These are phyloP conservation scores for Chouioia cunea DNA, from an alignment of 2,888 invertebrate species.

Conservation along the genomic window DNA sequence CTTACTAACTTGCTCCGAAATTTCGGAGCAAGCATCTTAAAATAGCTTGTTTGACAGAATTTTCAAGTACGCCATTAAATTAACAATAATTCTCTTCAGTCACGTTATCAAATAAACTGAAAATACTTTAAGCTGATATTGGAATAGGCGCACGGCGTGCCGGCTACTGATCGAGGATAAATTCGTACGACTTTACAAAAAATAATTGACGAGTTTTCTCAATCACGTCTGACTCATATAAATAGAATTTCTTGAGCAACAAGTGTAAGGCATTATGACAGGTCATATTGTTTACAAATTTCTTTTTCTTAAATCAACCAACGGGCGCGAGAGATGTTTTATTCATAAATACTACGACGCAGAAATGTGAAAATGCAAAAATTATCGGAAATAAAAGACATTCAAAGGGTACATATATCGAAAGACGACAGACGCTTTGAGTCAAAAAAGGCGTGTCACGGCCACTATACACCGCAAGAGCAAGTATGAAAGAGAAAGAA, in stretches of 20 bases:
- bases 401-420: not conserved
- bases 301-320: too few relatives aligned
- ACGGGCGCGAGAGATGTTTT: too few relatives aligned
- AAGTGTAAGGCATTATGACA: too few relatives aligned
- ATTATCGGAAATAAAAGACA: not conserved
- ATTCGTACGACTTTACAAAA: not conserved
- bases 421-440: constrained; percentile 9
- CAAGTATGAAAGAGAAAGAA: not conserved
- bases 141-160: not conserved
- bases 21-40: constrained; percentile 28
- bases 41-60: constrained; percentile 30
- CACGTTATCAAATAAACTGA: not conserved
- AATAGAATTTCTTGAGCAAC: too few relatives aligned
- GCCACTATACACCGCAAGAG: constrained; percentile 3
- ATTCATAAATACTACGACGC: too few relatives aligned
- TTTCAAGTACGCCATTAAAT: constrained; percentile 28
- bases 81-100: constrained; percentile 17
- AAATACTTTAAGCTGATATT: constrained; percentile 1
- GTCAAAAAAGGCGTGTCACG: constrained; percentile 23
- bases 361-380: not conserved
- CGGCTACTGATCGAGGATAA: not conserved
- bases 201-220: too few relatives aligned
- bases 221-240: too few relatives aligned
- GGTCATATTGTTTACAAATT: too few relatives aligned
- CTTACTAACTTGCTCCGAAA: constrained; percentile 20